Conservation (phyloP, 2,113 vertebrate species). For the Pluvialis apricaria region DNA sequence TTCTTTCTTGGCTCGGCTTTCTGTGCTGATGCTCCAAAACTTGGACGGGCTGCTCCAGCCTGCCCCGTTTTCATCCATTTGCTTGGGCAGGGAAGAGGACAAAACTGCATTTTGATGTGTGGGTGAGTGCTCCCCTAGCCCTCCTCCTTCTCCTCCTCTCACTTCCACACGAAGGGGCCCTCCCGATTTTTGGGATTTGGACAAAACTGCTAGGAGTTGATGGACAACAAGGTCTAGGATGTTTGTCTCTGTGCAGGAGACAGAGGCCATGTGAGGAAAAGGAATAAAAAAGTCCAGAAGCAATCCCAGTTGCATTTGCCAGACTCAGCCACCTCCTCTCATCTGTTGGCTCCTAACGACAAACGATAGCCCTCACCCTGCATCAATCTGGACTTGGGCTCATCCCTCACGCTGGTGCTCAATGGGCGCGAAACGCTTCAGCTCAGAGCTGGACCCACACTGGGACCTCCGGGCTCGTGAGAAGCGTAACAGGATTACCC, state of each 20-base stretch:
- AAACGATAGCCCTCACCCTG: rapidly evolving
- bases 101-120: background rate
- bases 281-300: background rate
- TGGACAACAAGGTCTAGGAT: background rate
- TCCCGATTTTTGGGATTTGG: background rate
- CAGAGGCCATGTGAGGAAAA: background rate
- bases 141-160: background rate
- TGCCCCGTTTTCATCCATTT: background rate
- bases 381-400: background rate
- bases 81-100: background rate
- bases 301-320: background rate
- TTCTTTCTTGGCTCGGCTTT: slow-evolving; percentile 63
- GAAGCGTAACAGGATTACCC: background rate
- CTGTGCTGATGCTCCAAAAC: background rate
- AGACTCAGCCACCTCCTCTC: background rate
- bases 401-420: background rate
- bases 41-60: slow-evolving; percentile 10
- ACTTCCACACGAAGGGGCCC: background rate
- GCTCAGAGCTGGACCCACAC: background rate
- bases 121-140: background rate
- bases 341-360: background rate
- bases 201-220: background rate
- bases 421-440: background rate
- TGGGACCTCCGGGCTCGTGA: background rate
- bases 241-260: background rate